Conservation (phyloP, 2,113 vertebrate species). For the Collichthys lucidus region DNA sequence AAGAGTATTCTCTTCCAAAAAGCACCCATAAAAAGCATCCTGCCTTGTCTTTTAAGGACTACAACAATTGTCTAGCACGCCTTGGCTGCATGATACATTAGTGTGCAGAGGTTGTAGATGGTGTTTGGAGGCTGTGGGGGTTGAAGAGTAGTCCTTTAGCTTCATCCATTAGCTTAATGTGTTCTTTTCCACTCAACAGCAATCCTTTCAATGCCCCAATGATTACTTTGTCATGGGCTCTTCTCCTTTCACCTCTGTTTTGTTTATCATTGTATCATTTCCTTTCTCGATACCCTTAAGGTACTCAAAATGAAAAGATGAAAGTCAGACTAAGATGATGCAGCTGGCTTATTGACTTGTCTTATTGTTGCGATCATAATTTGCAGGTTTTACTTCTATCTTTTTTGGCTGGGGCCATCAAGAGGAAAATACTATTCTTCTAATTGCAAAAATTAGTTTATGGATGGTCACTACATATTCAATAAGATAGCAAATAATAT, state of each 20-base stretch:
- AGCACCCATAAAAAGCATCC: slow-evolving; percentile 37
- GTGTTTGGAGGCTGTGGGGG: slow-evolving; percentile 54
- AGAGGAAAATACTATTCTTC: neutral
- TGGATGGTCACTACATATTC: neutral
- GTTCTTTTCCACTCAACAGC: slow-evolving; percentile 64
- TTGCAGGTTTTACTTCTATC: neutral
- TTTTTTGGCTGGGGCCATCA: neutral
- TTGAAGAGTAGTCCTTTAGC: slow-evolving; percentile 55
- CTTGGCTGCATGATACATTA: slow-evolving; percentile 72
- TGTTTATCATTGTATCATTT: slow-evolving; percentile 27
- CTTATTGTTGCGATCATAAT: neutral
- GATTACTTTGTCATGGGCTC: slow-evolving; percentile 51
- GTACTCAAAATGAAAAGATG: neutral
- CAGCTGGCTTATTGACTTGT: neutral
- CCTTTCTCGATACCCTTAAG: neutral
- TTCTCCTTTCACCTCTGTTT: slow-evolving; percentile 50
- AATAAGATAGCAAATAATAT: neutral
- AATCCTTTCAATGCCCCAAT: slow-evolving; percentile 53
- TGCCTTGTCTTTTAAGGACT: slow-evolving; percentile 24
- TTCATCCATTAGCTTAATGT: slow-evolving; percentile 83
- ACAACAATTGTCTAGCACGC: slow-evolving; percentile 40
- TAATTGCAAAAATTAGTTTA: neutral
- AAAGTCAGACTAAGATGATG: slow-evolving; percentile 2
- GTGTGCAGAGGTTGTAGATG: slow-evolving; percentile 51
- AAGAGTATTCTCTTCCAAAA: slow-evolving; percentile 33